These are phyloP conservation scores for Anniella stebbinsi DNA, from an alignment of 2,797 vertebrate genomes.

Conservation along the genomic window DNA sequence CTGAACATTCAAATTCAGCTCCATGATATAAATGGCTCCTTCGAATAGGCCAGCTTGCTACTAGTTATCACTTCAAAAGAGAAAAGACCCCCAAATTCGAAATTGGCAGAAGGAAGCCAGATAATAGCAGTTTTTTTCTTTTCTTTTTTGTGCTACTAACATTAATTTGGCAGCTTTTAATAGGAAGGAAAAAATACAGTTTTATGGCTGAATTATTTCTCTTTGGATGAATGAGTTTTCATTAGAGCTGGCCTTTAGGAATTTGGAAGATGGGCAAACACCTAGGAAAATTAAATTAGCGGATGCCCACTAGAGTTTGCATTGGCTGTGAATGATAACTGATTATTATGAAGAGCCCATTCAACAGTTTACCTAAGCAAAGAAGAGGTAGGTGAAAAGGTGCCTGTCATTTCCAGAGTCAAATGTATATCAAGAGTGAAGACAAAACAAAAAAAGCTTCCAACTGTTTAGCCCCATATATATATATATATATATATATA, in stretches of 20 bases:
- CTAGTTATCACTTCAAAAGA: not conserved
- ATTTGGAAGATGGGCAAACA: slow-evolving; percentile 45
- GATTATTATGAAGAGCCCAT: slow-evolving; percentile 18
- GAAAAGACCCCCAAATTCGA: not conserved
- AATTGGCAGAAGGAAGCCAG: not conserved
- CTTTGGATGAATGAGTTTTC: slow-evolving; percentile 37
- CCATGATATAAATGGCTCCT: not conserved
- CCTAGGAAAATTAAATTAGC: slow-evolving; percentile 46
- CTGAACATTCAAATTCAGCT: not conserved
- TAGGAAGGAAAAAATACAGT: slow-evolving; percentile 22
- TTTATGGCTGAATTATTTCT: slow-evolving; percentile 36
- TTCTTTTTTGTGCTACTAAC: not conserved
- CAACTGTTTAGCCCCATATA: not conserved
- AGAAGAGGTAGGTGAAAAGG: not conserved
- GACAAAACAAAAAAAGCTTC: not conserved
- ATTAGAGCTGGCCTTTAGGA: slow-evolving; percentile 43
- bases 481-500: too few species aligned
- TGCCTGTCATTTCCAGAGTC: not conserved
- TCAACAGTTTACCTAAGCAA: slow-evolving; percentile 17
- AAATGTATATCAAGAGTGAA: not conserved
- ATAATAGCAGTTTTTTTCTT: not conserved
- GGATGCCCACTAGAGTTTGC: slow-evolving; percentile 29
- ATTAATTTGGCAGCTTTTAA: slow-evolving; percentile 34
- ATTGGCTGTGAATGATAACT: slow-evolving; percentile 27
- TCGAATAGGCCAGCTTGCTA: not conserved